Base-by-base conservation (phyloP, 2,113 vertebrate species). In the Laterallus jamaicensis region DNA sequence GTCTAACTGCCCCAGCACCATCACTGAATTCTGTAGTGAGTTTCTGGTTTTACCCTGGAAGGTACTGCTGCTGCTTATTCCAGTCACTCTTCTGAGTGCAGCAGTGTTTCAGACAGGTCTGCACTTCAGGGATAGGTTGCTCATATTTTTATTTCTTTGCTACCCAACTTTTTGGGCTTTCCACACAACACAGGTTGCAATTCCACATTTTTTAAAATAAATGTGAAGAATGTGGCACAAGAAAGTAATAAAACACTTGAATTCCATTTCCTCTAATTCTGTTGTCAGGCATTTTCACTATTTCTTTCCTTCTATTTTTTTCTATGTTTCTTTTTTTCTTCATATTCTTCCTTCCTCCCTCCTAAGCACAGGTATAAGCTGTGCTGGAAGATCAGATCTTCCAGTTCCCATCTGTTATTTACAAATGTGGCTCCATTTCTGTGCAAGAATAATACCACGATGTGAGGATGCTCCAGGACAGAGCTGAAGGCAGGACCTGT, bases 161-260 rank as follows among this genome's bases (percentile, higher is more conserved):
- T 59, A 20, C 62, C 11, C 19, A 68, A 2, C 15, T 56, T 75
- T 8, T 25, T 12, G 13, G 32, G 8, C 15, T 75, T 86, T 87
- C 42, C 13, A 52, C 15, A 4, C 55, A 56, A 56, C 4, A 5
- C 1, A 0, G 15, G 21, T 42, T 88, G 15, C 4, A 55, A 10
- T 68, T 81, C 14, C 31, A 56, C 4, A 37, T 42, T 67, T 71
- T 74, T 84, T 14, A 40, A 47, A 78, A 86, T 22, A 55, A 15
- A 22, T 55, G 86, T 3, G 39, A 64, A 88, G 14, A 68, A 25
- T 15, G 4, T 80, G 26, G 47, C 5, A 1, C 5, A 37, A 35
- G 35, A 35, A 35, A 35, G 35, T 35, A 35, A 35, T 35, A 35
- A 62, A 82, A 68, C 35, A 67, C 4, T 44, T 56, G 31, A 52